phyloP scores from a whole-genome alignment of 2,888 invertebrate genomes.

The Kuschelorhynchus macadamiae region DNA sequence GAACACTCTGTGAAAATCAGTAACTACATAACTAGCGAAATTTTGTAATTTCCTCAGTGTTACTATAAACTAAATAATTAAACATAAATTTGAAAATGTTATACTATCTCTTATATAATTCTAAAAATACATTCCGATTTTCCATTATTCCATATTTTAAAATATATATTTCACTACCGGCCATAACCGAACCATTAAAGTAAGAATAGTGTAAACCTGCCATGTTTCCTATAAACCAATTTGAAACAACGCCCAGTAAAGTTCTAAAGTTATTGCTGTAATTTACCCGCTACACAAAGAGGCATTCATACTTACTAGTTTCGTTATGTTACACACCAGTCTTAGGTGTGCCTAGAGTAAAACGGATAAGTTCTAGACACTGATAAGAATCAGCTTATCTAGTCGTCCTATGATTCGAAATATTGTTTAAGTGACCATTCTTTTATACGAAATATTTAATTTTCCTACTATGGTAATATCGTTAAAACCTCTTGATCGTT shows the following conservation, averaged over 20 bases:
- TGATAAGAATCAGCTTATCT: constrained; percentile 31
- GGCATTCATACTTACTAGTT: constrained; percentile 31
- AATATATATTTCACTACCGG: constrained; percentile 1
- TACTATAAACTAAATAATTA: no score
- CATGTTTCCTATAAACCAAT: constrained; percentile 43
- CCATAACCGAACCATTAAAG: constrained; percentile 25
- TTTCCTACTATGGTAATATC: neutral
- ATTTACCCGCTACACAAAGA: constrained; percentile 27
- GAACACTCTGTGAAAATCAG: no score
- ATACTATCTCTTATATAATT: no score
- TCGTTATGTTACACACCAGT: constrained; percentile 15
- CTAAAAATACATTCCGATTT: no score
- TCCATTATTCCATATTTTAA: neutral
- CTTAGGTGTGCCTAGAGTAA: constrained; percentile 14
- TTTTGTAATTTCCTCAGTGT: no score
- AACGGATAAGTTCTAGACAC: constrained; percentile 3
- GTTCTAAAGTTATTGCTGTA: constrained; percentile 28
- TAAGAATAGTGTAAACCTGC: constrained; percentile 38
- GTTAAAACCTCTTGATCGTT: constrained; percentile 8
- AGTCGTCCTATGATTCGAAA: neutral
- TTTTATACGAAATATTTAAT: neutral
- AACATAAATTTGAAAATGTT: no score
- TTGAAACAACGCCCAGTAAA: constrained; percentile 43
- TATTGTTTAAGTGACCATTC: constrained; percentile 5
- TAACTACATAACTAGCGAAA: no score